Evolutionary conservation across 2,797 vertebrate species (phyloP), one percentile per base, ranked within the genome.

Genomic region (Kryptopterus vitreolus): DNA sequence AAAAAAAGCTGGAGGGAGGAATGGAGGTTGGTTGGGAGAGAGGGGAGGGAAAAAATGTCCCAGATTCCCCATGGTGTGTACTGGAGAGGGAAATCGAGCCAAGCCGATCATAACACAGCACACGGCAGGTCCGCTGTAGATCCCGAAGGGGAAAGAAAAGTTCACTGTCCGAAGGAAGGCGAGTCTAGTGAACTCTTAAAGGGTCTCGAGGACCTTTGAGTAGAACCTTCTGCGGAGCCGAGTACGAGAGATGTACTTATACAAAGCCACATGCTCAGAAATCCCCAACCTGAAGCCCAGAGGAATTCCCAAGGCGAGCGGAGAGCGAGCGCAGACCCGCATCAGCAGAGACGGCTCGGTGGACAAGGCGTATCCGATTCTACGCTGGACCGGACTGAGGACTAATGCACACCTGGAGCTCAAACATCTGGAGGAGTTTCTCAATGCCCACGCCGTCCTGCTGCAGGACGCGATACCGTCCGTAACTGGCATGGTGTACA

Each of bases 371-470:
- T 90, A 84, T 0, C 53, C 92, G 0, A 69, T 89, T 13, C 76
- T 87, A 81, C 85, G 92, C 86, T 92, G 95, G 91, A 87, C 88
- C 0, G 79, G 88, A 0, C 89, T 85, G 15, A 90, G 87, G 68
- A 85, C 72, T 35, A 92, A 91, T 18, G 82, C 38, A 0, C 82
- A 84, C 3, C 8, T 61, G 0, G 93, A 96, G 84, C 88, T 94
- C 57, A 96, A 94, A 78, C 88, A 90, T 55, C 89, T 97, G 91
- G 95, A 97, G 86, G 93, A 90, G 88, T 96, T 98, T 85, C 91
- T 96, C 77, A 92, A 92, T 65, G 89, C 92, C 26, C 95, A 97
- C n/a, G 91, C 94, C 5, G 31, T 98, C 86, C 94, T 93, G 0
- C 87, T 95, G 87, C 94, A 94, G 0, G 94, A 96, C 77, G 93